Evolutionary conservation across 2,113 vertebrate genomes (phyloP).

Genomic region (Lagenorhynchus albirostris): DNA sequence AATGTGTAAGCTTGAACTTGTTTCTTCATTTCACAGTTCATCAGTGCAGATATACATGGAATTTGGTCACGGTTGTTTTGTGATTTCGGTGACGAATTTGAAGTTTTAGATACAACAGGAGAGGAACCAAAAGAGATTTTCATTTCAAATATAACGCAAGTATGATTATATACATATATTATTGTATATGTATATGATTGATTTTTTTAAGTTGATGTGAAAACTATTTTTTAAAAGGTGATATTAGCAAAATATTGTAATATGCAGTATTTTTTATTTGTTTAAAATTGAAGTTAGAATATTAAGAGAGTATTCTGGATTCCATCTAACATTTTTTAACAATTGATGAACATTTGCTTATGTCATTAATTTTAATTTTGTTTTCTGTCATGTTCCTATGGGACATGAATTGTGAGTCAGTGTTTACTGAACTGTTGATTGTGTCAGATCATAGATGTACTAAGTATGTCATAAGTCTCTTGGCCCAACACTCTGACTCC

Average conservation of each 20-base stretch:
- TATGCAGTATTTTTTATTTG: background rate
- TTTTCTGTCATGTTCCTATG: background rate
- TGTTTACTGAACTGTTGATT: background rate
- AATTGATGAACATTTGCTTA: background rate
- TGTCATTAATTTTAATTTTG: slow-evolving; percentile 9
- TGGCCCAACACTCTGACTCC: background rate
- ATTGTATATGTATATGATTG: background rate
- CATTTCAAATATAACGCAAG: slow-evolving; percentile 95
- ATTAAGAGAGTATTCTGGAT: background rate
- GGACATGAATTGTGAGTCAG: background rate
- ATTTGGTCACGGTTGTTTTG: slow-evolving; percentile 96
- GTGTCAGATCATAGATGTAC: background rate
- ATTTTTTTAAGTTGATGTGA: background rate
- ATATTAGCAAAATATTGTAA: background rate
- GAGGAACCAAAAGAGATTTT: slow-evolving; percentile 97
- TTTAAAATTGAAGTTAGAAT: background rate
- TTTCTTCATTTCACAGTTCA: slow-evolving; percentile 86
- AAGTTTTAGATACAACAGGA: slow-evolving; percentile 95
- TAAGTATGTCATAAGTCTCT: background rate
- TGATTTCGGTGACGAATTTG: slow-evolving; percentile 96
- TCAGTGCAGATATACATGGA: slow-evolving; percentile 92
- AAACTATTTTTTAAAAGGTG: background rate
- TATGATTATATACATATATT: slow-evolving; percentile 70
- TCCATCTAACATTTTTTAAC: background rate
- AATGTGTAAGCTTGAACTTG: background rate